Base-by-base conservation (phyloP, 1,140 invertebrate genomes). In the Bombus ignitus region DNA sequence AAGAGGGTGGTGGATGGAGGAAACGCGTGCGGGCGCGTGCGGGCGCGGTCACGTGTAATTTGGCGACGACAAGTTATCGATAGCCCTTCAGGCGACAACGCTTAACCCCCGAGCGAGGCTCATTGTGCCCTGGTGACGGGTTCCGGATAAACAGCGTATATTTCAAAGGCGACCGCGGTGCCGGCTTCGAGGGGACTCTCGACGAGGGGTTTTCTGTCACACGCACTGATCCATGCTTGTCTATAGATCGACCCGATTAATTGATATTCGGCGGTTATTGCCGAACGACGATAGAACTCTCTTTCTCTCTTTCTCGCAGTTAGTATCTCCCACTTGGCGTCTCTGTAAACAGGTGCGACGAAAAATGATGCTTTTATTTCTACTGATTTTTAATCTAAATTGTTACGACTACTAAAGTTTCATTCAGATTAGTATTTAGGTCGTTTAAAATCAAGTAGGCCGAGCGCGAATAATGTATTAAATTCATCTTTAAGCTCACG, bases 141-240 rank as follows among this genome's bases (percentile, higher is more conserved):
- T 90, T 90, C 90, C 91, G 93, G 93, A 94, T 93, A 94, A 94
- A 94, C 93, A 88, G 91, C 91, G 90, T 94, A 92, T 94, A 93
- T 94, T 94, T 94, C 93, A 94, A 94, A 94, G 92, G 93, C 92
- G 92, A 92, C 92, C 90, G 89, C 77, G 74, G 78, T 57, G 78
- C 87, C 91, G 75, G 77, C 75, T 87, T 93, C 89, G 91, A 93
- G 92, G 90, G 88, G 92, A 87, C 94, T 92, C 88, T 90, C 91
- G 77, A 91, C 92, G 91, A 94, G 92, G 89, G 94, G 86, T 95
- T 95, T 95, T 94, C 93, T 94, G 94, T 95, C 94, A 94, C 93
- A 91, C 86, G 92, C 94, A 94, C 91, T 91, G 91, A 92, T 93
- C 90, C 92, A 87, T 89, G 88, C 91, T 91, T 92, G 81, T 88